These are phyloP conservation scores for Cyclargus thomasi DNA, from an alignment of 1,140 invertebrate genomes.

Conservation along the genomic window DNA sequence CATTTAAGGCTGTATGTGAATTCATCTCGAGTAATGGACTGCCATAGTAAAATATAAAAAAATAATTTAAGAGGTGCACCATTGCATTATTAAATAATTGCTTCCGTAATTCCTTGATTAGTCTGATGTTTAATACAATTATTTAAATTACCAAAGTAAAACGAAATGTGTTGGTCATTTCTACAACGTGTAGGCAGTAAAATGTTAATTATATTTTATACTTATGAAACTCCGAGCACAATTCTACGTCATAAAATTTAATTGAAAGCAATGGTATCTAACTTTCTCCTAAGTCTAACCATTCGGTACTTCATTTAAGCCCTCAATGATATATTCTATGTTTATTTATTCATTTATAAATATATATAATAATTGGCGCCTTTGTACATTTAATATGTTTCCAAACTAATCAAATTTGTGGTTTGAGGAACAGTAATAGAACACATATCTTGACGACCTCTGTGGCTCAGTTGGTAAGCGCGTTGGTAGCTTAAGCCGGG, in stretches of 20 bases:
- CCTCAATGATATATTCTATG: too few species aligned
- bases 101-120: neutral
- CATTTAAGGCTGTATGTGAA: too few species aligned
- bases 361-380: too few species aligned
- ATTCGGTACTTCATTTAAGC: too few species aligned
- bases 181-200: slow-evolving; percentile 2
- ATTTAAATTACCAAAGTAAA: neutral
- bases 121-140: slow-evolving; percentile 1
- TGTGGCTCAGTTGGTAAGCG: too few species aligned
- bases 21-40: too few species aligned
- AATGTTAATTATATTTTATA: slow-evolving; percentile 12
- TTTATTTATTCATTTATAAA: too few species aligned
- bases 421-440: too few species aligned
- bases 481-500: too few species aligned
- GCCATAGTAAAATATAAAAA: neutral
- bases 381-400: too few species aligned
- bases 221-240: neutral
- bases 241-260: slow-evolving; percentile 8
- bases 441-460: too few species aligned
- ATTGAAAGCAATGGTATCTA: slow-evolving; percentile 2
- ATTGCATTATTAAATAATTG: neutral
- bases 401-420: too few species aligned
- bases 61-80: neutral
- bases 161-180: slow-evolving; percentile 4
- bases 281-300: neutral